Evolutionary conservation across 2,888 invertebrate species (phyloP), one percentile per base, ranked within the genome.

Genomic region (Alviniconcha strummeri): DNA sequence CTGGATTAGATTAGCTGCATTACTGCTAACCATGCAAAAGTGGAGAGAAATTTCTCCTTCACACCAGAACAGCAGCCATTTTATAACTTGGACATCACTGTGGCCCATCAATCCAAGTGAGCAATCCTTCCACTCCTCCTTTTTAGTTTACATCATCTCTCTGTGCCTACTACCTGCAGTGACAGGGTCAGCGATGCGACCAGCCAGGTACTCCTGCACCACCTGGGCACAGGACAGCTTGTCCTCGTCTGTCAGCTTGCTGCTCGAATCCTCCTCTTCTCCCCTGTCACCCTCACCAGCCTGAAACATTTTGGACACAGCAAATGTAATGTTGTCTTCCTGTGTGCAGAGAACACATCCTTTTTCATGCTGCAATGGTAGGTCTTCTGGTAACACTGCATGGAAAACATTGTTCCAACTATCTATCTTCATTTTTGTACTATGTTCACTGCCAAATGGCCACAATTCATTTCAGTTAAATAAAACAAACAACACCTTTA

Each of bases 131-230:
- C 36, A 36, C 36, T 36, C 36, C 36, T 36, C 36, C 36, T 36
- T 36, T 3, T 36, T 3, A 36, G 36, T 36, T 36, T 36, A 36
- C 36, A 36, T 36, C 36, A 36, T 36, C 36, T 36, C 36, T 36
- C 36, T 3, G 36, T 36, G 36, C 36, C 36, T 36, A 36, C 52
- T 84, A 91, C 92, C 92, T 87, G 91, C 91, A 69, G 88, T 84
- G 19, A 92, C 87, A 36, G 92, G 92, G 83, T 92, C 92, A 4
- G 85, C 83, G 15, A 92, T 85, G 80, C 88, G 88, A 9, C 92
- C 92, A 72, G 86, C 88, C 3, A 92, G 84, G 85, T 90, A 92
- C 15, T 89, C 89, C 78, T 91, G 88, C 69, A 92, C 88, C 11
- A 92, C 88, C 81, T 89, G 87, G 64, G 88, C 88, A 87, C 92